Percentiles rank a stretch among this genome's conserved stretches.
phyloP scores from a whole-genome alignment of 1,140 invertebrate species.

The Berghia stephanieae region DNA sequence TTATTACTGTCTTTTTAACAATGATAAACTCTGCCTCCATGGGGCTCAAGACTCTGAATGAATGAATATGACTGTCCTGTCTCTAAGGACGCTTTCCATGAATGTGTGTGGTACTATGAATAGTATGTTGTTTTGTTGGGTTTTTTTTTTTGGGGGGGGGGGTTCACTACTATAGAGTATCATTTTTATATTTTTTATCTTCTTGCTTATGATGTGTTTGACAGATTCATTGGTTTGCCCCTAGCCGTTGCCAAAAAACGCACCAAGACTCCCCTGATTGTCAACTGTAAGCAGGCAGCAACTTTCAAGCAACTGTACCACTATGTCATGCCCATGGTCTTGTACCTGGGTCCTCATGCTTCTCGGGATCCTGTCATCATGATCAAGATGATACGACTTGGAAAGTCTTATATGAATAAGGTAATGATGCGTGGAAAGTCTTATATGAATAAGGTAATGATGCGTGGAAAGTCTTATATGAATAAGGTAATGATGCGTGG shows the following conservation, averaged over 20 bases:
- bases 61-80: too few species aligned
- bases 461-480: too few species aligned
- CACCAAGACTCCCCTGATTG: constrained; percentile 43
- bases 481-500: too few species aligned
- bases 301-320: constrained; percentile 79
- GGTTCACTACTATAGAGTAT: background rate
- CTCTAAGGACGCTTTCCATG: too few species aligned
- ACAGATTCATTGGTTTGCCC: too few species aligned
- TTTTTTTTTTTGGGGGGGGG: too few species aligned
- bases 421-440: too few species aligned
- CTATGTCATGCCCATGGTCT: constrained; percentile 86
- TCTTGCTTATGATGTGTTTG: background rate
- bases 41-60: too few species aligned
- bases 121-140: too few species aligned
- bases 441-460: too few species aligned
- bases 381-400: constrained; percentile 73
- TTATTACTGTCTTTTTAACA: too few species aligned
- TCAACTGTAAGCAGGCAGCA: constrained; percentile 67
- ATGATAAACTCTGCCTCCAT: too few species aligned
- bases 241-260: constrained; percentile 62
- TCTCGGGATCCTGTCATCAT: constrained; percentile 85
- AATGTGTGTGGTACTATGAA: background rate
- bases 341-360: constrained; percentile 86
- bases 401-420: constrained; percentile 72
- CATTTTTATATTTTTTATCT: background rate